These are phyloP conservation scores for Cottus gobio DNA, from an alignment of 2,113 vertebrate genomes.

Conservation along the genomic window DNA sequence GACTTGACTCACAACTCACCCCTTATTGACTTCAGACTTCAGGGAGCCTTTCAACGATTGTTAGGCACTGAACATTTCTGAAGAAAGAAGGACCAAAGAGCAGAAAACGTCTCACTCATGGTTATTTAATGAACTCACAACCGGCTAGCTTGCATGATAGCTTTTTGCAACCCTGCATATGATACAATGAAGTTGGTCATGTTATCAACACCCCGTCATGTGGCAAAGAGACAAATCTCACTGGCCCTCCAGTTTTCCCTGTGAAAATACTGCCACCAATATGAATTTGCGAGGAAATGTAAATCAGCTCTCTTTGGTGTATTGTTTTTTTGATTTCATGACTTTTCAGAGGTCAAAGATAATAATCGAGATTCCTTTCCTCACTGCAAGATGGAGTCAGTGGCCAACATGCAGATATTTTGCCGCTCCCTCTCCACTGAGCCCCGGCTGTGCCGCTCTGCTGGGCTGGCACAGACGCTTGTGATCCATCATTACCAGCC, in stretches of 20 bases:
- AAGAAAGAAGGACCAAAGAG: neutral
- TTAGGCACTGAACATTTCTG: neutral
- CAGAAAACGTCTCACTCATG: neutral
- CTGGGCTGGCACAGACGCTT: slow-evolving; percentile 52
- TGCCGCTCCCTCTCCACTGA: slow-evolving; percentile 21
- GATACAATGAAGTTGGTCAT: too few relatives aligned
- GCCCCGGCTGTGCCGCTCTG: slow-evolving; percentile 43
- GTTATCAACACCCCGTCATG: too few relatives aligned
- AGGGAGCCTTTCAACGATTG: neutral
- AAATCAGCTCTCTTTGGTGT: neutral
- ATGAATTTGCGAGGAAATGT: too few relatives aligned
- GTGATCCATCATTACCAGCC: slow-evolving; percentile 72
- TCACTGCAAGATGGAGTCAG: slow-evolving; percentile 3
- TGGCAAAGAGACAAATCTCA: too few relatives aligned
- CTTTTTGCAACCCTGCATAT: too few relatives aligned
- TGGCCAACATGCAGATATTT: slow-evolving; percentile 37
- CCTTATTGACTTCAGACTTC: neutral
- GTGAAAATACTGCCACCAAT: neutral
- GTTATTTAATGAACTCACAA: neutral
- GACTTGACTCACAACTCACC: neutral
- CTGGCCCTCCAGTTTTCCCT: neutral
- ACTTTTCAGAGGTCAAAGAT: neutral
- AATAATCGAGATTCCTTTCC: neutral
- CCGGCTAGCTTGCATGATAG: neutral
- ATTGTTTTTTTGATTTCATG: neutral